Evolutionary conservation across 2,113 vertebrate species (phyloP).

Genomic region (Osmerus eperlanus): DNA sequence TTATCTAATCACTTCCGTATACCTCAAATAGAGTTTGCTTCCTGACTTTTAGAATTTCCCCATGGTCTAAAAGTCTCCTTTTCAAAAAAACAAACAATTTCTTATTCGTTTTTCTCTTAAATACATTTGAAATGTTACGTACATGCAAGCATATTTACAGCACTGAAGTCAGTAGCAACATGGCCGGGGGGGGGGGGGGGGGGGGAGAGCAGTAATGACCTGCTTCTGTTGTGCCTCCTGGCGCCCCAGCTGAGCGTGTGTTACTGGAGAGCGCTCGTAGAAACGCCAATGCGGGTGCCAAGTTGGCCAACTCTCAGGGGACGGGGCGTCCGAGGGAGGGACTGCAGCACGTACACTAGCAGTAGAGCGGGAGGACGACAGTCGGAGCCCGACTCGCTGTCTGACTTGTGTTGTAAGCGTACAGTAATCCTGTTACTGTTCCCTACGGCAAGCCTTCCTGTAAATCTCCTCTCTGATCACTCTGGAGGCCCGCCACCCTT

Average conservation of each 20-base stretch:
- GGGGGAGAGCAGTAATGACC: slow-evolving; percentile 27
- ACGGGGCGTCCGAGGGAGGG: neutral
- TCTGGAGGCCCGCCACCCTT: slow-evolving; percentile 22
- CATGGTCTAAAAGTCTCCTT: too few relatives aligned
- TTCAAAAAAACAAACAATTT: too few relatives aligned
- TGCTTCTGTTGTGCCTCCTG: slow-evolving; percentile 34
- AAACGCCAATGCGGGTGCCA: slow-evolving; percentile 6
- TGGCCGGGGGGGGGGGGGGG: slow-evolving; percentile 8
- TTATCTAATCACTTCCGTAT: too few relatives aligned
- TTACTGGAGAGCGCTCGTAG: slow-evolving; percentile 9
- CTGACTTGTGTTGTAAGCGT: slow-evolving; percentile 3
- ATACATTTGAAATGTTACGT: neutral
- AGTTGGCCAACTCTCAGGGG: slow-evolving; percentile 32
- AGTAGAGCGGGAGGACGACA: neutral
- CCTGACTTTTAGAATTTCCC: too few relatives aligned
- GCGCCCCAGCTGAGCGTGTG: slow-evolving; percentile 9
- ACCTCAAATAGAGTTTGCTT: too few relatives aligned
- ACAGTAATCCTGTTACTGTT: slow-evolving; percentile 9
- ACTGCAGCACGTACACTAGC: slow-evolving; percentile 7
- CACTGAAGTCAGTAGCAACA: slow-evolving; percentile 10
- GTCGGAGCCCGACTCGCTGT: neutral
- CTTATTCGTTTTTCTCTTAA: neutral
- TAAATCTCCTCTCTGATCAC: slow-evolving; percentile 37
- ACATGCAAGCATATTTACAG: neutral
- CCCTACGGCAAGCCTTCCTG: slow-evolving; percentile 18